Percentiles rank a stretch among this genome's conserved stretches.
Evolutionary conservation across 1,140 invertebrate species (phyloP).

Genomic region (Apis laboriosa): DNA sequence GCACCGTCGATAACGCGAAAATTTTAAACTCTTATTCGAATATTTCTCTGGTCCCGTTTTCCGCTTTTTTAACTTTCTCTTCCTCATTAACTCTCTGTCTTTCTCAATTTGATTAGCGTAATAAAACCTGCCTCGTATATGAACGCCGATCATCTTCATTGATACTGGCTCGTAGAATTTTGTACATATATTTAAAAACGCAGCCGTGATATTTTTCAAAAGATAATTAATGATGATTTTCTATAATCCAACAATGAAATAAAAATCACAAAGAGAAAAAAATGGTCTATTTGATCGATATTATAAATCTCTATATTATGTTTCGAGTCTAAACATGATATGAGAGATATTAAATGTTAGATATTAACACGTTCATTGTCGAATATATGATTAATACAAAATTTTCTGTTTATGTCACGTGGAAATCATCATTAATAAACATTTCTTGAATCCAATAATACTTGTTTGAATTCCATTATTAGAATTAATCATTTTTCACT

Average conservation of each 20-base stretch:
- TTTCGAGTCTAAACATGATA: not conserved
- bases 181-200: constrained; percentile 29
- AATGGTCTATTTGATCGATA: too few relatives aligned
- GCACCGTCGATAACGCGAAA: not conserved
- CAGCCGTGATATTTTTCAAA: constrained; percentile 25
- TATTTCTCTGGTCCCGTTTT: constrained; percentile 13
- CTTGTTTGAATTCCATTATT: too few relatives aligned
- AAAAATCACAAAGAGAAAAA: not conserved
- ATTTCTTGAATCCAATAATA: too few relatives aligned
- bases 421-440: too few relatives aligned
- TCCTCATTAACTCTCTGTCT: constrained; percentile 41
- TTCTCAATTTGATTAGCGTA: constrained; percentile 41
- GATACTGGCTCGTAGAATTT: constrained; percentile 33
- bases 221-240: not conserved
- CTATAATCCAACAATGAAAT: not conserved
- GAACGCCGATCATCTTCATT: constrained; percentile 13
- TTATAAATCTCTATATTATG: not conserved
- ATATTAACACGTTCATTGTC: too few relatives aligned
- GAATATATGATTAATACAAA: too few relatives aligned
- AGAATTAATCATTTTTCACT: too few relatives aligned
- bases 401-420: too few relatives aligned
- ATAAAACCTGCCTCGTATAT: constrained; percentile 8
- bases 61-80: constrained; percentile 34
- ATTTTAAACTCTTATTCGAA: constrained; percentile 26
- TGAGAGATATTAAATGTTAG: too few relatives aligned